phyloP scores from a whole-genome alignment of 2,797 vertebrate genomes.

The Poliocrania exsul region DNA sequence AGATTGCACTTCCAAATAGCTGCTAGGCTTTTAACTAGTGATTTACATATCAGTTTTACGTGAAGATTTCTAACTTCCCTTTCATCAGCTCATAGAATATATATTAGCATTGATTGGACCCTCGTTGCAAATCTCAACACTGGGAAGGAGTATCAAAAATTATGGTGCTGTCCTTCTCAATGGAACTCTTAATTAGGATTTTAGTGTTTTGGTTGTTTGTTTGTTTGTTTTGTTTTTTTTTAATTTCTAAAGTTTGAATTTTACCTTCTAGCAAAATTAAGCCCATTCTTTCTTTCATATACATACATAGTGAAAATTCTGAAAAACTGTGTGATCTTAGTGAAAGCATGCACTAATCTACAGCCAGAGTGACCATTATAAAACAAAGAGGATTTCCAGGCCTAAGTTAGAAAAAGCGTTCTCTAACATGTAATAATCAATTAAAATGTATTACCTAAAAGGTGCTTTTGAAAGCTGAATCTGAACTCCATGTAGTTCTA shows the following conservation, averaged over 20 bases:
- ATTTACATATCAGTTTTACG: constrained; percentile 25
- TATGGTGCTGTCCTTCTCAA: neutral
- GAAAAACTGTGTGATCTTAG: neutral
- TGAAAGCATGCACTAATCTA: neutral
- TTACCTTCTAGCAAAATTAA: neutral
- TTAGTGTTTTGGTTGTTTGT: neutral
- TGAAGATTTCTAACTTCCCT: constrained; percentile 6
- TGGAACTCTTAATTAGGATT: neutral
- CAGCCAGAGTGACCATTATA: neutral
- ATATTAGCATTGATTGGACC: constrained; percentile 25
- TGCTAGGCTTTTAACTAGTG: constrained; percentile 7
- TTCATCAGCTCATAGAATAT: constrained; percentile 7
- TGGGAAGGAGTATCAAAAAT: constrained; percentile 29
- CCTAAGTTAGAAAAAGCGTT: neutral
- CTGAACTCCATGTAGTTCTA: neutral
- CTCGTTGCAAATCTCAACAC: neutral
- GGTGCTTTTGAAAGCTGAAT: neutral
- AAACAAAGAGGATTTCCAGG: neutral
- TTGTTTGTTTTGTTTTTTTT: neutral
- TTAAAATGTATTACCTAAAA: neutral
- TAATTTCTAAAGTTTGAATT: neutral
- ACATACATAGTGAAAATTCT: neutral
- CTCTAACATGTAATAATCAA: neutral
- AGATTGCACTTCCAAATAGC: constrained; percentile 31
- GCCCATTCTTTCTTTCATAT: neutral